These are phyloP conservation scores for Alosa alosa DNA, from an alignment of 2,113 vertebrate species.

Conservation along the genomic window DNA sequence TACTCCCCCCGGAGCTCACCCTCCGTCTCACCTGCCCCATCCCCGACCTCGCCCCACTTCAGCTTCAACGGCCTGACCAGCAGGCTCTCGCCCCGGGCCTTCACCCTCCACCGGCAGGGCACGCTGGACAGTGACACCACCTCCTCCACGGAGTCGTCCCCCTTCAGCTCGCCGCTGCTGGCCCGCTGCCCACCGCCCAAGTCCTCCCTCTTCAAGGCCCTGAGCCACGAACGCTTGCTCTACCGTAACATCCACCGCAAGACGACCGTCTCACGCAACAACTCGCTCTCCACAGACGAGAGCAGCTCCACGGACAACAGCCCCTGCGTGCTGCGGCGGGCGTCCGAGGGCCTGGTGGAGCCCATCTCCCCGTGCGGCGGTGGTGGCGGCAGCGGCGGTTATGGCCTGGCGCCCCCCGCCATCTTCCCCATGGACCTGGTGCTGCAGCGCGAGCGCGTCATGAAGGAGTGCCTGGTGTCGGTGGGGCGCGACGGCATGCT, in stretches of 20 bases:
- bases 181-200: conserved; percentile 69
- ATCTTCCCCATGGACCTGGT: conserved; percentile 68
- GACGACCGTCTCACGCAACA: conserved; percentile 71
- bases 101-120: conserved; percentile 65
- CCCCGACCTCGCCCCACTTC: conserved; percentile 64
- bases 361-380: conserved; percentile 45
- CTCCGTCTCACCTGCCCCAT: conserved; percentile 49
- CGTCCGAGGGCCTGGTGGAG: conserved; percentile 71
- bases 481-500: conserved; percentile 75
- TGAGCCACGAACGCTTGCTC: conserved; percentile 76
- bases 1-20: conserved; percentile 54
- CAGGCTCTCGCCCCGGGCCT: conserved; percentile 61
- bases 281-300: conserved; percentile 85
- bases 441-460: conserved; percentile 66
- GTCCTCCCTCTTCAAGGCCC: conserved; percentile 71
- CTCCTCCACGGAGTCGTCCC: conserved; percentile 81
- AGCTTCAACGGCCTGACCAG: conserved; percentile 66
- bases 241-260: conserved; percentile 68
- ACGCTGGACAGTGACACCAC: conserved; percentile 80
- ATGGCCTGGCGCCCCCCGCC: conserved; percentile 64
- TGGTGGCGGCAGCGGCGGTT: conserved; percentile 33
- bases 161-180: conserved; percentile 76
- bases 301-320: conserved; percentile 89
- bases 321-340: conserved; percentile 76
- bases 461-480: conserved; percentile 75